Conservation (phyloP, 2,797 vertebrate genomes). For the Hybognathus amarus region DNA sequence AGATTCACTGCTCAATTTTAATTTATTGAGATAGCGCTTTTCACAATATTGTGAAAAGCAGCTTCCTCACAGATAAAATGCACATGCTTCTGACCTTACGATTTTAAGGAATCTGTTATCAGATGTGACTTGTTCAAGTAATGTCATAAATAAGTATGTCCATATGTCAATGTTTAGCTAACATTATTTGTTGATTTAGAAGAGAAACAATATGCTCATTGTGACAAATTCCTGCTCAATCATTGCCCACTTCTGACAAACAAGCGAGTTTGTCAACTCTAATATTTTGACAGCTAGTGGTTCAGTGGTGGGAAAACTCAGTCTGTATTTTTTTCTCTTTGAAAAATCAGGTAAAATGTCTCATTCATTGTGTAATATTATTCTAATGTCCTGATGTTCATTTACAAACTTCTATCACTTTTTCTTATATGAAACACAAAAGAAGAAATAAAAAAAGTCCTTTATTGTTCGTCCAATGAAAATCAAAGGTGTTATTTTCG, state of each 20-base stretch:
- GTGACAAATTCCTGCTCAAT: no score
- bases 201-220: no score
- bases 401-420: neutral
- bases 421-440: neutral
- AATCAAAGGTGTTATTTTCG: neutral
- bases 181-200: no score
- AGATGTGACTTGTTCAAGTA: no score
- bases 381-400: neutral
- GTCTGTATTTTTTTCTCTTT: neutral
- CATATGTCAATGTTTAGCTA: no score
- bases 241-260: neutral
- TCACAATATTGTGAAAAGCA: neutral
- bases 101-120: neutral
- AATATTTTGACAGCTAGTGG: neutral
- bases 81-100: neutral
- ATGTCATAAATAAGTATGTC: no score
- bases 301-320: neutral
- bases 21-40: neutral
- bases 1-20: neutral
- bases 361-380: neutral
- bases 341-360: neutral
- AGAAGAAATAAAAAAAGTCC: neutral
- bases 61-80: neutral
- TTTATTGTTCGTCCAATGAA: neutral
- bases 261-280: neutral